Conservation (phyloP, 2,797 vertebrate genomes). For the Onychomys leucogaster region DNA sequence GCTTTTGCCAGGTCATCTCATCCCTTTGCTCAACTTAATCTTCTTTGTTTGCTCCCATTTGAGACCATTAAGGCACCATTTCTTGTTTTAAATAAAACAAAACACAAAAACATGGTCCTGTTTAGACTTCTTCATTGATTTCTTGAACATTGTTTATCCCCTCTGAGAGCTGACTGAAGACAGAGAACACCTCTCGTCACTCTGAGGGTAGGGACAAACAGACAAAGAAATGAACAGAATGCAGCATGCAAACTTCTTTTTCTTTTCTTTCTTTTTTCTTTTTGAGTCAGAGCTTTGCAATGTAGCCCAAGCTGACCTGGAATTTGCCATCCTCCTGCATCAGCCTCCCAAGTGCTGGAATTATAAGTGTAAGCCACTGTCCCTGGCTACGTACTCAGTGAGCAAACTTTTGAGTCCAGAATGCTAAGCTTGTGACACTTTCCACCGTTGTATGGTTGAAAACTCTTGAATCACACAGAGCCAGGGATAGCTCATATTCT, state of each 20-base stretch:
- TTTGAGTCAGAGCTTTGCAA: neutral
- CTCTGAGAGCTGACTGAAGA: neutral
- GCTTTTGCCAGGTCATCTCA: neutral
- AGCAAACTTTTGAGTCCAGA: neutral
- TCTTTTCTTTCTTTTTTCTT: neutral
- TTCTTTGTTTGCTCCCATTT: constrained; percentile 43
- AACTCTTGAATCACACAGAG: neutral
- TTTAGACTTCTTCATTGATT: constrained; percentile 28
- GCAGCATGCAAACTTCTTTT: neutral
- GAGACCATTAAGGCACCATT: constrained; percentile 28
- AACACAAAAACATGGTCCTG: neutral
- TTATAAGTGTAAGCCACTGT: neutral
- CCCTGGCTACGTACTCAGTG: neutral
- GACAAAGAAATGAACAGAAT: neutral
- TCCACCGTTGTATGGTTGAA: neutral
- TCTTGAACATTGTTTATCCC: neutral
- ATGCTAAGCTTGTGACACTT: neutral
- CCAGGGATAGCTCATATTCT: neutral
- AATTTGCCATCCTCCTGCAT: neutral
- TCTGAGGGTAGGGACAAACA: neutral
- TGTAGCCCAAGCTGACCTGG: neutral
- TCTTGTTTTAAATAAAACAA: neutral
- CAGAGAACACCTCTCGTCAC: neutral
- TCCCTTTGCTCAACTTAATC: neutral
- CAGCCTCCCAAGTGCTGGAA: neutral